Percentiles rank a stretch among this genome's conserved stretches.
Conservation (phyloP, 2,113 vertebrate species). For the Rhodinocichla rosea region DNA sequence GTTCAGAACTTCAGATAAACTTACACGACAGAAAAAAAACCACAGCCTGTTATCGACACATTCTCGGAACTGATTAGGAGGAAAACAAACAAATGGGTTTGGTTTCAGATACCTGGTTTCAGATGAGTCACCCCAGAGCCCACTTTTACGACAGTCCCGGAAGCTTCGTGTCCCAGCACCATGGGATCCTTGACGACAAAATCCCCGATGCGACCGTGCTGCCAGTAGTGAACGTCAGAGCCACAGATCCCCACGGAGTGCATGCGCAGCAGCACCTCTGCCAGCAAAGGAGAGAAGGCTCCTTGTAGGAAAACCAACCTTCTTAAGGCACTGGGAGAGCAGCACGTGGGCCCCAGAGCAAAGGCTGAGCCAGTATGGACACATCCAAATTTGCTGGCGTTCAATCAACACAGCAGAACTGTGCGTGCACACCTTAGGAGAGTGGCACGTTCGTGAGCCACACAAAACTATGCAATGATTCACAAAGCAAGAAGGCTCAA, state of each 20-base stretch:
- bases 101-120: conserved; percentile 49
- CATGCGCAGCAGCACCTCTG: conserved; percentile 93
- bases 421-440: rapidly evolving
- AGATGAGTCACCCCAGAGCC: conserved; percentile 86
- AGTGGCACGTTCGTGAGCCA: background rate
- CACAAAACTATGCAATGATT: background rate
- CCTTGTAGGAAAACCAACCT: background rate
- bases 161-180: conserved; percentile 92
- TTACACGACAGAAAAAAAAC: background rate
- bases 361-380: background rate
- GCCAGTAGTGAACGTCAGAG: conserved; percentile 96
- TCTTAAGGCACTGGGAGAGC: background rate
- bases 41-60: background rate
- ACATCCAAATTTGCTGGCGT: background rate
- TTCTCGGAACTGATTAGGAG: background rate
- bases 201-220: conserved; percentile 86
- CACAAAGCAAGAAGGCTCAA: background rate
- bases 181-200: conserved; percentile 87
- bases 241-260: conserved; percentile 97
- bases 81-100: background rate
- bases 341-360: rapidly evolving
- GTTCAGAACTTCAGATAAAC: background rate
- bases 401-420: background rate
- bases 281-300: background rate
- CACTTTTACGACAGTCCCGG: conserved; percentile 86